Base-by-base conservation (phyloP, 2,888 invertebrate species). In the Phengaris arion region DNA sequence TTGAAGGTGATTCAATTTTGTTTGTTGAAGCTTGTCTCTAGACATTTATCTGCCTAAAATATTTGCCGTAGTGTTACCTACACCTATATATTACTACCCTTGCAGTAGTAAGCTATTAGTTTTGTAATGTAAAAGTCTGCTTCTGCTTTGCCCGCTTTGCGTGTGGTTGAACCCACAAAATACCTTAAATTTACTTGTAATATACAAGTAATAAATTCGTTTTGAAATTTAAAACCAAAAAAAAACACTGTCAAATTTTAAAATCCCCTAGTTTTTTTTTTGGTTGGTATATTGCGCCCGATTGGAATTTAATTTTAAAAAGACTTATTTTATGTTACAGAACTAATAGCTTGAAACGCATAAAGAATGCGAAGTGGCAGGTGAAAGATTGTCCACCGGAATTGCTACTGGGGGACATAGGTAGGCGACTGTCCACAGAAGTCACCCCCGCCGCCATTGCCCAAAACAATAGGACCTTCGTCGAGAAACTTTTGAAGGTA, bases 401-500 rank as follows among this genome's bases (percentile, higher is more conserved):
- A 79, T 79, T 92, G 78, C 82, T 93, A 76, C 82, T 93, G 70
- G 92, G 92, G 0, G 94, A 94, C 79, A 90, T 94, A 74, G 91
- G 89, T 79, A 89, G 95, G 74, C 93, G 95, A 79, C 84, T 95
- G 74, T 95, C 94, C 0, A 95, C 95, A 2, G 95, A 95, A 79
- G 95, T 95, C 82, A 97, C 97, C 79, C 98, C 98, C 0, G 98
- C 98, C 0, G 95, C 98, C 59, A 97, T 99, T 83, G 98, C 98
- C 13, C 98, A 99, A 88, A 98, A 98, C 55, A 99, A 99, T 91
- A 98, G 98, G 96, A 97, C 98, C 46, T 99, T 99, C 93, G 99
- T 99, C 73, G 99, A 99, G 86, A 98, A 98, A 87, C 94, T 99
- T 81, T 94, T 99, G 74, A 98, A 98, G 95, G 99, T 97, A 92